A percentile compares a stretch with the other conserved stretches of the same genome.
phyloP scores from a whole-genome alignment of 2,888 invertebrate genomes.

The Tetropium fuscum region DNA sequence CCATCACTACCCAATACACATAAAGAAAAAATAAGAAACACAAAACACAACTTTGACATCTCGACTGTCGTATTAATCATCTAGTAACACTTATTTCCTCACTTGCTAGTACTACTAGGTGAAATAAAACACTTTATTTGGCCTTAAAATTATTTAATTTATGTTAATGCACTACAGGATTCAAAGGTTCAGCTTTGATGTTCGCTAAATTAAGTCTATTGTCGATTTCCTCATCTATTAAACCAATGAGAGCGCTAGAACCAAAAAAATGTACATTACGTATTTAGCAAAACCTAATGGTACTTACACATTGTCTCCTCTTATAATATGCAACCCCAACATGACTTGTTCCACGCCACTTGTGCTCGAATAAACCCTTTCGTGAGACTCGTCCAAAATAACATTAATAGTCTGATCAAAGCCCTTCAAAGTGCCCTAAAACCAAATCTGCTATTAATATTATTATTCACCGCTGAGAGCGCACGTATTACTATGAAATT shows the following conservation, averaged over 20 bases:
- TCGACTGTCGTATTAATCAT: too few relatives aligned
- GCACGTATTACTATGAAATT: constrained; percentile 84
- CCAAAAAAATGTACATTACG: too few relatives aligned
- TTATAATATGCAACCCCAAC: constrained; percentile 95
- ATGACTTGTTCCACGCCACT: constrained; percentile 96
- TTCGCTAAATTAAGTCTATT: constrained; percentile 82
- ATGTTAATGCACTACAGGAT: constrained; percentile 79
- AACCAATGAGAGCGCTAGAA: constrained; percentile 82
- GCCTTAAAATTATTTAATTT: constrained; percentile 17
- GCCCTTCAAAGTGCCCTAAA: constrained; percentile 93
- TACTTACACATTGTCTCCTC: constrained; percentile 96
- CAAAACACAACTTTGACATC: constrained; percentile 13
- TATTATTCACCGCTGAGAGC: constrained; percentile 7
- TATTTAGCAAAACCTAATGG: too few relatives aligned
- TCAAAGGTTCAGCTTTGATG: constrained; percentile 87
- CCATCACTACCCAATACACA: neutral
- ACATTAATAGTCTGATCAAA: constrained; percentile 99
- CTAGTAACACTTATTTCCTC: too few relatives aligned
- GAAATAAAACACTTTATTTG: neutral
- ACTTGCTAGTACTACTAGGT: neutral
- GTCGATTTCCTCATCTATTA: constrained; percentile 86
- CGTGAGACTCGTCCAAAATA: constrained; percentile 97
- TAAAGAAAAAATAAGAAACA: constrained; percentile 4
- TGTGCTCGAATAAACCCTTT: constrained; percentile 94
- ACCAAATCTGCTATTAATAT: constrained; percentile 35